Base-by-base conservation (phyloP, 2,797 vertebrate genomes). In the Tragelaphus oryx region DNA sequence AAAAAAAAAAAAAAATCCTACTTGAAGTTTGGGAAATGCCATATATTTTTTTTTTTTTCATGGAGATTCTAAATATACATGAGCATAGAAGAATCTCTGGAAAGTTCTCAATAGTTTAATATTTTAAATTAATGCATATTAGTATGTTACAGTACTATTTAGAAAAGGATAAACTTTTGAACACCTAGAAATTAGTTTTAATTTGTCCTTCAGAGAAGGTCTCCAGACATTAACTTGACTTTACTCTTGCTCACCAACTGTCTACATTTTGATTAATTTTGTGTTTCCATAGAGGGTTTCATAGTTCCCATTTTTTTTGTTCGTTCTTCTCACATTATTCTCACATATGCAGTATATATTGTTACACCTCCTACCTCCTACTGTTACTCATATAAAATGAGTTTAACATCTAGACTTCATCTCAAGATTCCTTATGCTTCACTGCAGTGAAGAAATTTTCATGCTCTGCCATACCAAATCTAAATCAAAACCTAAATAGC, bases 331-430 rank as follows among this genome's bases (percentile, higher is more conserved):
- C 95, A 97, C 89, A 84, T 94, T 87, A 89, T 85, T 92, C 71
- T 95, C 62, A 26, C 37, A 75, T 28, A 87, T 71, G 78, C 87
- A 78, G 48, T 46, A 8, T 75, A 83, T 92, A 83, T 93, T 92
- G 89, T 95, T 97, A 96, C 87, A 97, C 94, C 28, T 97, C 74
- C 87, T 83, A 95, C 95, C 96, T 80, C 97, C 97, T 93, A 95
- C 97, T 94, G 96, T 87, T 93, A 85, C 91, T 97, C 93, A 87
- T 46, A 92, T 44, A 87, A 95, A 93, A 93, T 85, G 95, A 95
- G 76, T 91, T 96, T 86, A 93, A 79, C 68, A 93, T 94, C 87
- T 76, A 60, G 90, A 68, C 87, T 85, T 91, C 62, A 85, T 91
- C 78, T 88, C 48, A 41, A 75, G 91, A 82, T 95, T 89, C 96